phyloP scores from a whole-genome alignment of 2,797 vertebrate species.

The Euphonia xanthogaster region DNA sequence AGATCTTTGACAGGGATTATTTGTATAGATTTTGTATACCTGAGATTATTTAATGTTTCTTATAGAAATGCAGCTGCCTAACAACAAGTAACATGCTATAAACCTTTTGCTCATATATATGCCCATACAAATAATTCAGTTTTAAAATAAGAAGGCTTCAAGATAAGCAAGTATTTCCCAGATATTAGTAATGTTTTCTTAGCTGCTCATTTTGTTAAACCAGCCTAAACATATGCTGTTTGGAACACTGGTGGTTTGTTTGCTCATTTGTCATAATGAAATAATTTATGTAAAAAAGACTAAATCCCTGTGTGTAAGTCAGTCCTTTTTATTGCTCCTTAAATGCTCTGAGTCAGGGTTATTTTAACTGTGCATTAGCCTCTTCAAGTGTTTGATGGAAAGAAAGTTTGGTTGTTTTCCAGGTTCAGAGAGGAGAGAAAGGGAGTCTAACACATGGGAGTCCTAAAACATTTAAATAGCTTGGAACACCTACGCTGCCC shows the following conservation, averaged over 20 bases:
- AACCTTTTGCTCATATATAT: neutral
- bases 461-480: neutral
- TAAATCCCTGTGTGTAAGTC: neutral
- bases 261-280: neutral
- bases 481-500: neutral
- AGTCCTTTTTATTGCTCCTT: neutral
- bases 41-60: neutral
- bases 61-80: neutral
- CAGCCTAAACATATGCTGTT: neutral
- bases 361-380: neutral
- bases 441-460: neutral
- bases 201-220: neutral
- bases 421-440: neutral
- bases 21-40: neutral
- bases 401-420: neutral
- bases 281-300: neutral
- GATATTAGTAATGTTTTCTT: neutral
- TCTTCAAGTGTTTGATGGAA: neutral
- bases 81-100: neutral
- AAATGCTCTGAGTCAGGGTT: neutral
- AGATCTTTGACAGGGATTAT: neutral
- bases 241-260: neutral
- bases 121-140: neutral
- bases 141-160: neutral
- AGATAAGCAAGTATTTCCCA: neutral